Conservation (phyloP, 92 coral and sea anemone species). For the Actinernus sp. region DNA sequence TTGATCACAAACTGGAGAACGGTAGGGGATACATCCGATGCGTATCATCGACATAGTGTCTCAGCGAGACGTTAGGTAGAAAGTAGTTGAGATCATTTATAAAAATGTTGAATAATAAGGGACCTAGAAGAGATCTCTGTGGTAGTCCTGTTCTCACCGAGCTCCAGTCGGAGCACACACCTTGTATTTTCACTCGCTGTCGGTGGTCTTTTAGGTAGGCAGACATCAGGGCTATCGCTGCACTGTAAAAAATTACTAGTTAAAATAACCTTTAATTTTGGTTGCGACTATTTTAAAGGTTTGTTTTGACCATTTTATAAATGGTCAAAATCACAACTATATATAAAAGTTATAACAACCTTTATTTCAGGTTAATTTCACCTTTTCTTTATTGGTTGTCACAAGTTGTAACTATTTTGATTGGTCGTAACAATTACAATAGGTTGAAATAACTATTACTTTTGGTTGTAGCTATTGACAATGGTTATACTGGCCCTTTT, state of each 20-base stretch:
- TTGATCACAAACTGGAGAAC: conserved; percentile 29
- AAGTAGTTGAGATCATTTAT: conserved; percentile 26
- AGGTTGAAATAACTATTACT: too few species aligned
- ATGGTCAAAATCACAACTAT: too few species aligned
- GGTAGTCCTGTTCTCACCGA: conserved; percentile 21
- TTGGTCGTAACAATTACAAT: too few species aligned
- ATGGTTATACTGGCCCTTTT: too few species aligned
- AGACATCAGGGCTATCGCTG: conserved; percentile 11
- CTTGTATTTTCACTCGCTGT: conserved; percentile 35
- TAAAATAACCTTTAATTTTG: too few species aligned
- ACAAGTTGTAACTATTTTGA: too few species aligned
- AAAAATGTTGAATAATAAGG: conserved; percentile 24
- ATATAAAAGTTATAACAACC: too few species aligned
- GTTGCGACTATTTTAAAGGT: too few species aligned
- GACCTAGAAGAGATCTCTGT: conserved; percentile 35
- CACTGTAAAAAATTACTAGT: background rate
- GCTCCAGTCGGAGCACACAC: conserved; percentile 47
- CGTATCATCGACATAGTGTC: conserved; percentile 59
- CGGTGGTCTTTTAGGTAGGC: conserved; percentile 19
- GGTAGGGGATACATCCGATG: conserved; percentile 34
- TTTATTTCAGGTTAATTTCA: too few species aligned
- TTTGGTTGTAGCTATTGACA: too few species aligned
- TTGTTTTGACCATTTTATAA: too few species aligned
- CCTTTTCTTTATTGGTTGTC: too few species aligned
- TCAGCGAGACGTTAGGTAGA: conserved; percentile 26